phyloP scores from a whole-genome alignment of 2,113 vertebrate genomes.

The Lethenteron reissneri region DNA sequence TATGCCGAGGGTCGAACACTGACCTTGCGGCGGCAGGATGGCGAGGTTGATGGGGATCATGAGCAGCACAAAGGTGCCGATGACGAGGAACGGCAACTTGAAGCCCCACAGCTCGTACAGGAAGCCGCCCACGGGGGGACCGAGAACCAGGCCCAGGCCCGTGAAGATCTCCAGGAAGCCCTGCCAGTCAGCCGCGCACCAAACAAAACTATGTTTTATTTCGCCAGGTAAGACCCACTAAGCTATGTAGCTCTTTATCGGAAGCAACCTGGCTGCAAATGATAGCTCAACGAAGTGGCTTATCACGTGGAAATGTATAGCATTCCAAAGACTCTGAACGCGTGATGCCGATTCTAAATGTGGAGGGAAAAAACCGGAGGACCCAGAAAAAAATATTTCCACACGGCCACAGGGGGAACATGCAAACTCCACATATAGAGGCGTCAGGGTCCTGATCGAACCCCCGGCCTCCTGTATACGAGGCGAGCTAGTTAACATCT shows the following conservation, averaged over 20 bases:
- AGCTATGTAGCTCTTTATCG: background rate
- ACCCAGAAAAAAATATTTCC: too few relatives aligned
- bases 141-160: slow-evolving; percentile 58
- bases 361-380: background rate
- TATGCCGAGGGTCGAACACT: background rate
- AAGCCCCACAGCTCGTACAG: slow-evolving; percentile 73
- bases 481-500: too few relatives aligned
- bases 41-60: slow-evolving; percentile 60
- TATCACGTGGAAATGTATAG: background rate
- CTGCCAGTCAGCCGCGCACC: slow-evolving; percentile 20
- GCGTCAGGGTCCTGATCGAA: too few relatives aligned
- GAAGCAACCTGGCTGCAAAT: background rate
- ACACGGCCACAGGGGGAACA: too few relatives aligned
- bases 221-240: background rate
- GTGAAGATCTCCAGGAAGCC: slow-evolving; percentile 68
- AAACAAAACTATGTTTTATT: background rate
- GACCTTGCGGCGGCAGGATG: slow-evolving; percentile 55
- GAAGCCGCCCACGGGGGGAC: slow-evolving; percentile 70
- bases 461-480: too few relatives aligned
- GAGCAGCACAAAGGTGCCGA: slow-evolving; percentile 47
- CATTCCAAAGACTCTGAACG: background rate
- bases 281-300: background rate
- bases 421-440: too few relatives aligned
- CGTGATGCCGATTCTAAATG: background rate
- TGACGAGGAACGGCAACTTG: slow-evolving; percentile 50